Evolutionary conservation across 2,888 invertebrate species (phyloP), one percentile per base, ranked within the genome.

Genomic region (Loripinus fragilis): DNA sequence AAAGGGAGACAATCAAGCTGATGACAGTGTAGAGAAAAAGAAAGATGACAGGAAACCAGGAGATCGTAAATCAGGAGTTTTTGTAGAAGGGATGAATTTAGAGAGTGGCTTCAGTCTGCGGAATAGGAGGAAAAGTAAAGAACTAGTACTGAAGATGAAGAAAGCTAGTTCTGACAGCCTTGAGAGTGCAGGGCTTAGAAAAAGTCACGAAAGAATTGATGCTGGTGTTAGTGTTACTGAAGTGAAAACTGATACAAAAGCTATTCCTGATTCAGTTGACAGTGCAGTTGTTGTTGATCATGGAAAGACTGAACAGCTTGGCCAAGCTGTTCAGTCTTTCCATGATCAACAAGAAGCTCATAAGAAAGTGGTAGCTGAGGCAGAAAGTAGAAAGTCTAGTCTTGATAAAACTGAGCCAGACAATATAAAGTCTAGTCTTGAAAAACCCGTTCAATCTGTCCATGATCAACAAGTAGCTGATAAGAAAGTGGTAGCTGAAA

Each of bases 21-120:
- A 75, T 23, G 64, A 78, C 72, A 68, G 80, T 72, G 69, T 78
- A 73, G 65, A 86, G 80, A 52, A 68, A 55, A 70, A 81, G 71
- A 68, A 75, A 64, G 66, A 83, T 73, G 73, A 83, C 79, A 45
- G 78, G 60, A 69, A 80, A 50, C 76, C 81, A 68, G 20, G 65
- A 15, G 78, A 75, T 41, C 80, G 76, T 48, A 75, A 66, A 38
- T 38, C 74, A 7, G 33, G 72, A 7, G 42, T 67, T 17, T 45
- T 42, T 42, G 28, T 74, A 3, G 78, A 75, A 41, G 70, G 64
- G n/a, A 30, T 77, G 15, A 76, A 55, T 68, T 38, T 79, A 8
- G 81, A 80, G 25, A 38, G 38, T 38, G 74, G 69, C 23, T 30
- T 74, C 15, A 77, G 72, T 60, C 20, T 74, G 23, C 71, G 71